Conservation (phyloP, 2,888 invertebrate genomes). For the Lobophora halterata region DNA sequence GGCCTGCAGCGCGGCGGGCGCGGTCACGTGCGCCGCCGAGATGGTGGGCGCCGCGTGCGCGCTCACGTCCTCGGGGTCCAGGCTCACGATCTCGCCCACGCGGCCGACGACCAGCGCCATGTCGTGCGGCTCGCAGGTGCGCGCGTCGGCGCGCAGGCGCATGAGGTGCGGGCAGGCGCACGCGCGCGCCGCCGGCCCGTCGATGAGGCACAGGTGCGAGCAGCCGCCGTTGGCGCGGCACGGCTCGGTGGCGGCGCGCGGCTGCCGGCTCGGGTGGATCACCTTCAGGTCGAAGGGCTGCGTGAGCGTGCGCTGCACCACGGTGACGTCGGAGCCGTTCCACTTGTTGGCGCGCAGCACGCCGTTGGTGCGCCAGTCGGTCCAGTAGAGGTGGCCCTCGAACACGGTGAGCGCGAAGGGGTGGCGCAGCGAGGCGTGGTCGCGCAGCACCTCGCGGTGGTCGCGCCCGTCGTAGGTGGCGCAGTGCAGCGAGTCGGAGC, state of each 20-base stretch:
- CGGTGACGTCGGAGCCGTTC: conserved; percentile 87
- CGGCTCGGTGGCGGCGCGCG: conserved; percentile 75
- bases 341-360: conserved; percentile 94
- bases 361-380: conserved; percentile 94
- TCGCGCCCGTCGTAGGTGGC: conserved; percentile 90
- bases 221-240: conserved; percentile 88
- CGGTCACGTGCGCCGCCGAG: conserved; percentile 84
- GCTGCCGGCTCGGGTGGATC: conserved; percentile 69
- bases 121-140: conserved; percentile 83
- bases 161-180: conserved; percentile 95
- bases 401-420: conserved; percentile 94
- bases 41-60: conserved; percentile 92
- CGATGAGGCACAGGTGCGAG: conserved; percentile 90
- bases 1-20: conserved; percentile 86
- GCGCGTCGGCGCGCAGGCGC: conserved; percentile 84
- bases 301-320: conserved; percentile 90
- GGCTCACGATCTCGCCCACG: conserved; percentile 89
- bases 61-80: conserved; percentile 87
- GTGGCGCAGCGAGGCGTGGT: conserved; percentile 89
- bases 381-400: conserved; percentile 95
- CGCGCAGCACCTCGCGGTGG: conserved; percentile 84
- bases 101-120: conserved; percentile 89
- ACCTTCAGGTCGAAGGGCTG: conserved; percentile 95
- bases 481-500: conserved; percentile 92
- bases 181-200: conserved; percentile 81